These are phyloP conservation scores for Eilema depressum DNA, from an alignment of 2,888 invertebrate genomes.

Conservation along the genomic window DNA sequence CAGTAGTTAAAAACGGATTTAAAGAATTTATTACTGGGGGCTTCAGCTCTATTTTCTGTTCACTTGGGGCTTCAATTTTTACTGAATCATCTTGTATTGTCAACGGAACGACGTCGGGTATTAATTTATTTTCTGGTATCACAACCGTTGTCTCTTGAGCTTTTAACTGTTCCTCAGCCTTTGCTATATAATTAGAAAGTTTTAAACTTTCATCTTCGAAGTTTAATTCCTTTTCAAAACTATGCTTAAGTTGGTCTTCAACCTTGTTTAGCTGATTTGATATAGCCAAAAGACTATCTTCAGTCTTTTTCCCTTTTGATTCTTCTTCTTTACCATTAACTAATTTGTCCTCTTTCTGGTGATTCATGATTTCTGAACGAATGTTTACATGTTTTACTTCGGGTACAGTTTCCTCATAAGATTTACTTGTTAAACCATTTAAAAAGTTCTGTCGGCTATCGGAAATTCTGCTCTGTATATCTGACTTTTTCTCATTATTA, in stretches of 20 bases:
- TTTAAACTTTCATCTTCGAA: conserved; percentile 73
- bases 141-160: conserved; percentile 68
- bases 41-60: conserved; percentile 47
- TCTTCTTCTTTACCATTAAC: conserved; percentile 41
- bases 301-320: conserved; percentile 79
- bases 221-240: conserved; percentile 80
- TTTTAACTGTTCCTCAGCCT: conserved; percentile 64
- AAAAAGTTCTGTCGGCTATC: conserved; percentile 82
- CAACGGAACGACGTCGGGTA: conserved; percentile 65
- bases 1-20: conserved; percentile 76
- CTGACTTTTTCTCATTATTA: conserved; percentile 72
- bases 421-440: conserved; percentile 78
- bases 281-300: conserved; percentile 83
- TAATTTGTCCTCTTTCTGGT: conserved; percentile 47
- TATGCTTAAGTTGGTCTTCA: conserved; percentile 82
- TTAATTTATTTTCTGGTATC: conserved; percentile 63
- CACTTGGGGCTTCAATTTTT: conserved; percentile 54
- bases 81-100: conserved; percentile 67
- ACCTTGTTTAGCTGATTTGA: conserved; percentile 83
- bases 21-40: conserved; percentile 66
- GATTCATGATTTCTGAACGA: conserved; percentile 60
- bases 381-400: conserved; percentile 68
- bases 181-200: conserved; percentile 63
- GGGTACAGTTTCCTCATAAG: conserved; percentile 59
- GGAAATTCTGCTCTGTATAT: conserved; percentile 83